Evolutionary conservation across 2,888 invertebrate genomes (phyloP).

Genomic region (Xestoiulus laeticollis): DNA sequence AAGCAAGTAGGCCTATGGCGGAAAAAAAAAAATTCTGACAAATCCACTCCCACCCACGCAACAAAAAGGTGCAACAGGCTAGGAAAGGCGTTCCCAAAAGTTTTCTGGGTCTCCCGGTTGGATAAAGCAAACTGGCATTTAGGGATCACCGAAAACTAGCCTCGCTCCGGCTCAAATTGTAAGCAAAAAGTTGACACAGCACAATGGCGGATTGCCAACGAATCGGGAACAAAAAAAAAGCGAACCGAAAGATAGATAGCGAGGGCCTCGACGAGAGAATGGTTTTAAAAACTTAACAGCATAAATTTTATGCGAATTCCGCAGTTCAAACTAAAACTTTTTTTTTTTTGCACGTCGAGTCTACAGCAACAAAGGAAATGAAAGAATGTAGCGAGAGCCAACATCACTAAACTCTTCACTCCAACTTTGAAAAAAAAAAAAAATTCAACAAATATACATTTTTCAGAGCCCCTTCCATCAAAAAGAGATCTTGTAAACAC

Average conservation of each 20-base stretch:
- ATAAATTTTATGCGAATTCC: conserved; percentile 49
- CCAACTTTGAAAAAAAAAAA: background rate
- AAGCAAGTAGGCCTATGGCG: too few relatives aligned
- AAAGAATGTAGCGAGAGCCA: conserved; percentile 44
- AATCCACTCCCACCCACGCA: background rate
- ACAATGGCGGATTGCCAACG: conserved; percentile 33
- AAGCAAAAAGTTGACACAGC: conserved; percentile 12
- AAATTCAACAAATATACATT: conserved; percentile 24
- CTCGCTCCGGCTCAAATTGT: background rate
- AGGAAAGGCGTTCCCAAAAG: background rate
- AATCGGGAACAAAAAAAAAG: background rate
- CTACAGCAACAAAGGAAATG: conserved; percentile 40
- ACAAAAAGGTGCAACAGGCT: background rate
- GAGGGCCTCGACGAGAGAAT: conserved; percentile 43
- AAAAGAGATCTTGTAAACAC: conserved; percentile 34
- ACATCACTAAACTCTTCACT: background rate
- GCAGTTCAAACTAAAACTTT: conserved; percentile 42
- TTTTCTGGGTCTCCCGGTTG: background rate
- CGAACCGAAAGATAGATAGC: conserved; percentile 40
- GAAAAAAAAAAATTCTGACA: too few relatives aligned
- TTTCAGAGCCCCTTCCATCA: conserved; percentile 33
- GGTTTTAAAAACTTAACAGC: conserved; percentile 44
- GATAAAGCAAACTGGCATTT: background rate
- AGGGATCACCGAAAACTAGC: conserved; percentile 8
- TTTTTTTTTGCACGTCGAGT: background rate